Base-by-base conservation (phyloP, 2,113 vertebrate species). In the Falco punctatus region DNA sequence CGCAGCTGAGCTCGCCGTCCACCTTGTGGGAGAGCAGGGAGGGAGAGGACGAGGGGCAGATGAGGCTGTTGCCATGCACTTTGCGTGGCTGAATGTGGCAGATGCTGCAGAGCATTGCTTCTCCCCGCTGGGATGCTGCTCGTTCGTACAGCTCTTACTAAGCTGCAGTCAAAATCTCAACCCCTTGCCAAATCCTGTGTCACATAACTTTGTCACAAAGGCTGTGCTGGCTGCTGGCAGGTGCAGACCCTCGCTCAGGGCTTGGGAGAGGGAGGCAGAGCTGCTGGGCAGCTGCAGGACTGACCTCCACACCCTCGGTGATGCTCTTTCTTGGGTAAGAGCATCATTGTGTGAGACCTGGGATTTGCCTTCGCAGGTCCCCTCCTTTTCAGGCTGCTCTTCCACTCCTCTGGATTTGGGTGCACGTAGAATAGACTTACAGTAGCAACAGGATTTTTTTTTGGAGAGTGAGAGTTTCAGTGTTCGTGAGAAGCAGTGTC, bases 401-500 rank as follows among this genome's bases (percentile, higher is more conserved):
- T 81, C 24, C 11, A 11, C 19, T 66, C 44, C 40, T 55, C 32
- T 9, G 24, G 40, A 5, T 55, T 55, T 28, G 24, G 18, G 51
- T 35, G 51, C 46, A 19, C 26, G 44, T 20, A 3, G 42, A 21
- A 15, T 6, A 32, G 42, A 48, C 22, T 26, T 9, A 67, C 2
- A 69, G 27, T 3, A 69, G 21, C 16, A 3, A 5, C 21, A 67
- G 27, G 16, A 14, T 48, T 58, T 57, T 21, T 69, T 69, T 49
- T 32, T 21, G 26, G n/a, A 33, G 65, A 17, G 6, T 33, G 44
- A 59, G 17, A 49, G 28, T 13, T 78, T 38, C 11, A 8, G n/a
- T 1, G 7, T 18, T 49, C 11, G 5, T 16, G 46, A 15, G 12
- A 32, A 61, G 20, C 0, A 4, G 16, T 14, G 46, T 18, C 11